Conservation (phyloP, 2,888 invertebrate genomes). For the Trimorus sp. region DNA sequence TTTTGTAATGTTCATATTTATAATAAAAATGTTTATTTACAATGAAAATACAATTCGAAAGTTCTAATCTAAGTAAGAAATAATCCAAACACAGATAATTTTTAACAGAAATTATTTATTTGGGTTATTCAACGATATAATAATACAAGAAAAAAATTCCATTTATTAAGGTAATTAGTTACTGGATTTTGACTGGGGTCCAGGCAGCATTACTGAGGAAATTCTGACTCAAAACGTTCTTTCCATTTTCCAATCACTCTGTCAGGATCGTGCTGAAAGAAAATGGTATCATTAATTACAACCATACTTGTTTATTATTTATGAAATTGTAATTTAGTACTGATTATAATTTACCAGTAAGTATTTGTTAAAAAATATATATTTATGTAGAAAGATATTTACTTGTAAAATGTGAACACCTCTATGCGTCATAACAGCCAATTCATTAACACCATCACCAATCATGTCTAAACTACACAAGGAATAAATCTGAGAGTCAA, state of each 20-base stretch:
- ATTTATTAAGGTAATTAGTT: conserved; percentile 7
- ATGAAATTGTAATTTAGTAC: too few relatives aligned
- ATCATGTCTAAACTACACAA: conserved; percentile 85
- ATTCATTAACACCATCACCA: conserved; percentile 86
- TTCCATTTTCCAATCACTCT: conserved; percentile 73
- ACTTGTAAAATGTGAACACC: conserved; percentile 87
- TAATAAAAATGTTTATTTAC: too few relatives aligned
- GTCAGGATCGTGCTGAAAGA: conserved; percentile 75
- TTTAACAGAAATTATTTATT: too few relatives aligned
- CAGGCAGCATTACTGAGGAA: background rate
- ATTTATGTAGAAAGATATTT: background rate
- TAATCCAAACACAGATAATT: too few relatives aligned
- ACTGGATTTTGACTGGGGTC: background rate
- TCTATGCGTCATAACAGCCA: conserved; percentile 85
- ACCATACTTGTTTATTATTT: conserved; percentile 5
- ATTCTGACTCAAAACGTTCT: conserved; percentile 11
- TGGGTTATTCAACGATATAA: too few relatives aligned
- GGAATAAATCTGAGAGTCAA: conserved; percentile 85
- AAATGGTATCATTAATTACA: background rate
- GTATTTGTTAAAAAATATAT: too few relatives aligned
- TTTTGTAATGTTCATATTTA: too few relatives aligned
- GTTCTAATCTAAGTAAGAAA: too few relatives aligned
- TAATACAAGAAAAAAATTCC: background rate
- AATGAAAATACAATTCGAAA: too few relatives aligned
- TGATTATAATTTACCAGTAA: too few relatives aligned